Base-by-base conservation (phyloP, 2,888 invertebrate genomes). In the Willowsia nigromaculata region DNA sequence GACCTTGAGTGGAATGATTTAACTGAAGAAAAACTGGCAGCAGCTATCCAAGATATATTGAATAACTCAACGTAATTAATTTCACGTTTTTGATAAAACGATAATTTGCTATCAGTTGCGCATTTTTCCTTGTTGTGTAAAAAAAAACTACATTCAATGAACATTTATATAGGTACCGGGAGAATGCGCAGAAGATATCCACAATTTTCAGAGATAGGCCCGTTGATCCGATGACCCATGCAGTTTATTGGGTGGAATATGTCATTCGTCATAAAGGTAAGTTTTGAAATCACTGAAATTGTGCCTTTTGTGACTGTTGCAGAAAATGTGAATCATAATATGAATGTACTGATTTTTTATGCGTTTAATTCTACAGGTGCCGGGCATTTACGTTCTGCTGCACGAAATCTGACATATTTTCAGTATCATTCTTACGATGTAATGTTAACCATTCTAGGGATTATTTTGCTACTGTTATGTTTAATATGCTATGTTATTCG, bases 231-330 rank as follows among this genome's bases (percentile, higher is more conserved):
- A 25, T 90, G 13, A 13, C 65, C 5, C 15, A 56, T 4, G 91
- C 84, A 1, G 86, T 91, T 0, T 91, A 50, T 22, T 91, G 91
- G 91, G 27, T 88, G 0, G 91, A 91, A 71, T 91, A 90, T 15
- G 85, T 91, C 13, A 11, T 91, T 1, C 30, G 89, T 1, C 91
- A 91, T 59, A 88, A 90, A 76, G 90, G 90, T 86, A 56, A n/a
- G n/a, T n/a, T n/a, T n/a, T n/a, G n/a, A n/a, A n/a, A n/a, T n/a
- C n/a, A n/a, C n/a, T n/a, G n/a, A n/a, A n/a, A n/a, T n/a, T n/a
- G n/a, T n/a, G n/a, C n/a, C n/a, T n/a, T n/a, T n/a, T n/a, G n/a
- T n/a, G n/a, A n/a, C n/a, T n/a, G n/a, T n/a, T n/a, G n/a, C n/a
- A n/a, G n/a, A n/a, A n/a, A n/a, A n/a, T n/a, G n/a, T n/a, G n/a